Evolutionary conservation across 1,140 invertebrate species (phyloP), one percentile per base, ranked within the genome.

Genomic region (Dryas iulia): DNA sequence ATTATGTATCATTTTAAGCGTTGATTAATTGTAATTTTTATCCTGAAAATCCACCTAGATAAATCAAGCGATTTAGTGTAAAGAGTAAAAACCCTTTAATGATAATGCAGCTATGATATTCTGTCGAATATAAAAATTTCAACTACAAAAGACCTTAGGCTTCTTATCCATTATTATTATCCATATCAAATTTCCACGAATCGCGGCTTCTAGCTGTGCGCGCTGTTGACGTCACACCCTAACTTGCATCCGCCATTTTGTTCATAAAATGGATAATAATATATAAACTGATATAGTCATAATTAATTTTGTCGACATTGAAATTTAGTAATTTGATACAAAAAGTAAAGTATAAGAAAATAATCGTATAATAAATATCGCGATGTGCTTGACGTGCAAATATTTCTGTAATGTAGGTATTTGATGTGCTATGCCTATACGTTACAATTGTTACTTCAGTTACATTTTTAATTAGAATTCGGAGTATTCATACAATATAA

Each of bases 201-300:
- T 54, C 35, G 67, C 33, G 60, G 64, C 54, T 60, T 47, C 39
- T 57, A 67, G 59, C 71, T 53, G 54, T 54, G 69, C 31, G 30
- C 70, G 68, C 56, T 39, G 57, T 21, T 79, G 66, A 82, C 79
- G 78, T 75, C 75, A 81, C 70, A 68, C 63, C 59, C 62, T 65
- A 75, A 76, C 59, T 74, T 82, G 81, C 78, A 78, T 79, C 77
- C 83, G 78, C 83, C 81, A 85, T 83, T 83, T 83, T 85, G 79
- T 71, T 76, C 73, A 79, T 77, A 77, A 78, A 80, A 71, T 76
- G 52, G 66, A 73, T 75, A 75, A 73, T 75, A 75, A 60, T 60
- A n/a, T 26, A 53, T n/a, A 59, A 35, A 59, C 31, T 35, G 30
- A 53, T 28, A 21, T 4, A 62, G 39, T 21, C 39, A 7, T 10